Conservation (phyloP, 2,113 vertebrate genomes). For the Arvicanthis niloticus region DNA sequence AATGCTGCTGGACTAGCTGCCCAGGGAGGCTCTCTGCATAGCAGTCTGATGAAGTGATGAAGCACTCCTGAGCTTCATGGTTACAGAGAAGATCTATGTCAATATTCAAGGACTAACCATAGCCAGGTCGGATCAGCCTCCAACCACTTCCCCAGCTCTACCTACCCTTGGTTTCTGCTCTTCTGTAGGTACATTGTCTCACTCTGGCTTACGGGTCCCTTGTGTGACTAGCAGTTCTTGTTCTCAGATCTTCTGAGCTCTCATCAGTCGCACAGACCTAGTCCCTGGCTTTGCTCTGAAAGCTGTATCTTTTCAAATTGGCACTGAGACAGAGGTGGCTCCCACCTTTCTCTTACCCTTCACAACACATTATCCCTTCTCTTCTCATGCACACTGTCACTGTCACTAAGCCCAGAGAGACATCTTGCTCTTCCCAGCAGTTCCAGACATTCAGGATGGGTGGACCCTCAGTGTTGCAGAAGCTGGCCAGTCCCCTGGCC, state of each 20-base stretch:
- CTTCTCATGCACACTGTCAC: neutral
- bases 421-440: neutral
- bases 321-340: neutral
- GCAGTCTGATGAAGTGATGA: no score
- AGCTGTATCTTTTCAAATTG: neutral
- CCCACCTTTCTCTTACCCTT: no score
- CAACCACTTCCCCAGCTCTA: neutral
- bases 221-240: neutral
- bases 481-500: neutral
- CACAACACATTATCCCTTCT: neutral
- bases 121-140: neutral
- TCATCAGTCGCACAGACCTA: neutral
- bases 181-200: neutral
- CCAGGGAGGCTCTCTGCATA: neutral
- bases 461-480: neutral
- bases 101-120: neutral
- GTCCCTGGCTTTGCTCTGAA: neutral
- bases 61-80: neutral
- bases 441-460: neutral
- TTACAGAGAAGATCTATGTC: neutral
- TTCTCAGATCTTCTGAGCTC: neutral
- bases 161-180: neutral
- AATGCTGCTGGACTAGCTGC: fast-evolving
- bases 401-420: neutral
- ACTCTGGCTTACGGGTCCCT: neutral